Evolutionary conservation across 1,140 invertebrate genomes (phyloP).

Genomic region (Temnothorax longispinosus): DNA sequence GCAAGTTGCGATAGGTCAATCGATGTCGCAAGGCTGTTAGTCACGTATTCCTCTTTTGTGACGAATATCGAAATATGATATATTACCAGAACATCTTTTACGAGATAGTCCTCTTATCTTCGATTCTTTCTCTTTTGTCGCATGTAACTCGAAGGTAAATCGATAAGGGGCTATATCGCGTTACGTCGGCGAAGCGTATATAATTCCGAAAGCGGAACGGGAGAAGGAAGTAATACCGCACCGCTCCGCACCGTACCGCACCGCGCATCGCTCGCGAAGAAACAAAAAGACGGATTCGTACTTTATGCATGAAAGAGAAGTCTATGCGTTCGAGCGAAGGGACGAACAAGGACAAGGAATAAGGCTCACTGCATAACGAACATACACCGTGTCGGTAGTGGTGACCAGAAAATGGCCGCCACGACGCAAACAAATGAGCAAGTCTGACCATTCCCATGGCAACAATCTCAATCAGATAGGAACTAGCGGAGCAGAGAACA

Average conservation of each 20-base stretch:
- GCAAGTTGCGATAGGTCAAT: slow-evolving; percentile 26
- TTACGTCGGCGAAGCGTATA: slow-evolving; percentile 43
- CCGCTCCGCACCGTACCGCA: background rate
- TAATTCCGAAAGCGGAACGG: slow-evolving; percentile 40
- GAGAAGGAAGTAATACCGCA: slow-evolving; percentile 18
- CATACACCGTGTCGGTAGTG: slow-evolving; percentile 13
- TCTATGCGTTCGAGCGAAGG: slow-evolving; percentile 21
- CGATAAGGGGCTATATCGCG: slow-evolving; percentile 38
- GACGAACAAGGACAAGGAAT: slow-evolving; percentile 21
- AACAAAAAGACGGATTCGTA: slow-evolving; percentile 42
- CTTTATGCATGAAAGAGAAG: slow-evolving; percentile 53
- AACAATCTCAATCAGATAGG: slow-evolving; percentile 84
- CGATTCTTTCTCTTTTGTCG: slow-evolving; percentile 4
- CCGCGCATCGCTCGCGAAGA: background rate
- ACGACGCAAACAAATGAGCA: slow-evolving; percentile 75
- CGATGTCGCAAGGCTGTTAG: slow-evolving; percentile 23
- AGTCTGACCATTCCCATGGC: slow-evolving; percentile 81
- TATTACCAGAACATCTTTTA: slow-evolving; percentile 22
- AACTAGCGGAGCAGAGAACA: slow-evolving; percentile 73
- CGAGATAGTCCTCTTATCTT: background rate
- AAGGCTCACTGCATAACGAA: slow-evolving; percentile 44
- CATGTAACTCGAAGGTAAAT: slow-evolving; percentile 38
- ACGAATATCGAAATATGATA: slow-evolving; percentile 21
- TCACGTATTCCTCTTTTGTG: slow-evolving; percentile 20
- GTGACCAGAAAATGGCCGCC: slow-evolving; percentile 64